These are phyloP conservation scores for Oppia nitens DNA, from an alignment of 1,140 invertebrate genomes.

Conservation along the genomic window DNA sequence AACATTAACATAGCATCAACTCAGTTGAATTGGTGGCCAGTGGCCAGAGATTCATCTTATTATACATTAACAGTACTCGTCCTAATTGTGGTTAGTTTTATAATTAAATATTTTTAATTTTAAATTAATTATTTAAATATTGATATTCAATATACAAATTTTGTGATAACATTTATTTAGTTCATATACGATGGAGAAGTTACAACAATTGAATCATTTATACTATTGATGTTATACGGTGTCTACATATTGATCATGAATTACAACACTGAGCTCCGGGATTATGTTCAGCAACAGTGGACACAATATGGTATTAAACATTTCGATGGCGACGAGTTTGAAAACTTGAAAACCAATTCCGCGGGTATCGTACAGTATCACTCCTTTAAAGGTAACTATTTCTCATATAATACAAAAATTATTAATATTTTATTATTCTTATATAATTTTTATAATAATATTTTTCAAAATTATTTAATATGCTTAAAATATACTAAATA, in stretches of 20 bases:
- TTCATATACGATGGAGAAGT: slow-evolving; percentile 25
- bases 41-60: slow-evolving; percentile 32
- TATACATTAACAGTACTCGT: slow-evolving; percentile 31
- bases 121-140: not conserved
- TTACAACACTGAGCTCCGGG: slow-evolving; percentile 18
- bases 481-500: too few species aligned
- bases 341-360: slow-evolving; percentile 4
- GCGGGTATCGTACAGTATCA: slow-evolving; percentile 1
- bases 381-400: slow-evolving; percentile 12
- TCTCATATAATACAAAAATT: not conserved
- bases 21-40: slow-evolving; percentile 27
- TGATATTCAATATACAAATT: not conserved
- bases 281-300: slow-evolving; percentile 5
- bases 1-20: slow-evolving; percentile 2
- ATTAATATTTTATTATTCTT: not conserved
- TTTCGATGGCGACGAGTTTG: slow-evolving; percentile 4
- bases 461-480: too few species aligned
- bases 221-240: slow-evolving; percentile 25
- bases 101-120: not conserved
- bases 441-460: too few species aligned
- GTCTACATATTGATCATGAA: slow-evolving; percentile 27
- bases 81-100: slow-evolving; percentile 28
- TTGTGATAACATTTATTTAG: slow-evolving; percentile 16
- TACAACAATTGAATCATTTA: slow-evolving; percentile 23
- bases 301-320: not conserved